phyloP scores from a whole-genome alignment of 2,113 vertebrate species.

The Perca flavescens region DNA sequence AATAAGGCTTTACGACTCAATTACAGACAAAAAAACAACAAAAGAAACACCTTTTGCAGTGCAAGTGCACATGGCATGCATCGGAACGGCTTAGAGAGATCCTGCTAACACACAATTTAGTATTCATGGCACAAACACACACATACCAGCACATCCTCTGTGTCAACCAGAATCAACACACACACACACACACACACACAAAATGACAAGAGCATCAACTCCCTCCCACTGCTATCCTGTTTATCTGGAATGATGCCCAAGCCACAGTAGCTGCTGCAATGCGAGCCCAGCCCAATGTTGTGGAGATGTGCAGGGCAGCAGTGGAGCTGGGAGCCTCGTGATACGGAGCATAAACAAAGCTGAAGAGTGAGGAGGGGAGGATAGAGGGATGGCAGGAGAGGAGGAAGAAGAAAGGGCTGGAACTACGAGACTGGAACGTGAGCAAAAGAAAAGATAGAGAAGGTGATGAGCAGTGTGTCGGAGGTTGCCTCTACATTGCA shows the following conservation, averaged over 20 bases:
- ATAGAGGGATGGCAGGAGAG: neutral
- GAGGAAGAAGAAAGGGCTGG: neutral
- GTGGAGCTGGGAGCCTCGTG: slow-evolving; percentile 30
- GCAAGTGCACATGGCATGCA: slow-evolving; percentile 12
- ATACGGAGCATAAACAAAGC: slow-evolving; percentile 44
- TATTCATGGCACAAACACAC: slow-evolving; percentile 55
- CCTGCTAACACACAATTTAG: slow-evolving; percentile 36
- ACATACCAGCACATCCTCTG: slow-evolving; percentile 48
- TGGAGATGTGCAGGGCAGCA: slow-evolving; percentile 37
- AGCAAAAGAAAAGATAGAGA: slow-evolving; percentile 18
- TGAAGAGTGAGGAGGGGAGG: neutral
- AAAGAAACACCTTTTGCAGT: slow-evolving; percentile 13
- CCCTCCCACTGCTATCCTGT: slow-evolving; percentile 34
- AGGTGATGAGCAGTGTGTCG: slow-evolving; percentile 45
- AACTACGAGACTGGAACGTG: slow-evolving; percentile 7
- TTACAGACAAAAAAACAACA: slow-evolving; percentile 12
- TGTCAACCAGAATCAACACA: slow-evolving; percentile 39
- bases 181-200: slow-evolving; percentile 49
- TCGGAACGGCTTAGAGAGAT: slow-evolving; percentile 30
- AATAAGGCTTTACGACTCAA: slow-evolving; percentile 15
- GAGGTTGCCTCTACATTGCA: slow-evolving; percentile 23
- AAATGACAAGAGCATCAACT: slow-evolving; percentile 37
- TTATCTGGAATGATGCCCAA: slow-evolving; percentile 50
- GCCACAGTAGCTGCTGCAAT: slow-evolving; percentile 30
- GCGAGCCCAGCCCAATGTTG: slow-evolving; percentile 23